Base-by-base conservation (phyloP, 2,113 vertebrate species). In the Myrmophylax atrothorax region DNA sequence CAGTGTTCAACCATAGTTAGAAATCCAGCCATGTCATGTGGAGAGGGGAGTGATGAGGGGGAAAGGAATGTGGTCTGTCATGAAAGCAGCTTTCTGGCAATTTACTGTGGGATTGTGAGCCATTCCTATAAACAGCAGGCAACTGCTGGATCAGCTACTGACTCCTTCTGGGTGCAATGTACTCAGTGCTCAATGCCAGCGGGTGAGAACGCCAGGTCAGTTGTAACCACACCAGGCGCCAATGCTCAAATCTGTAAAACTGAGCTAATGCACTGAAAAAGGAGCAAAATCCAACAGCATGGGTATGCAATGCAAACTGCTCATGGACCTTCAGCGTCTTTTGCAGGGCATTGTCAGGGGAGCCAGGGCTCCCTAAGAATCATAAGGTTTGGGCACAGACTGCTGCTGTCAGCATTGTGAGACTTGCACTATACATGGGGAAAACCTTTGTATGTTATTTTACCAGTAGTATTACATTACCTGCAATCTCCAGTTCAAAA, bases 1-100 rank as follows among this genome's bases (percentile, higher is more conserved):
- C 90, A 93, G 73, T 68, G 73, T 86, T 89, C 79, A 6, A 78
- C 88, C 90, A 87, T 95, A 94, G 94, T 93, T 97, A 72, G 94
- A 96, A 96, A 94, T 95, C 90, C 95, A 96, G 96, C 94, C 63
- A 92, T 4, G 56, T 79, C 10, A 26, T 56, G 68, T 52, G 90
- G 90, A 88, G 81, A 96, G 60, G 64, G 89, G 86, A 93, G 86
- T 1, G 19, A 92, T 87, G 95, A 89, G 69, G 91, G 86, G 76
- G 91, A 87, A 96, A 94, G 79, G 93, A 96, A 97, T 94, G 95
- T 60, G 82, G 79, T 93, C 85, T 92, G 80, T 84, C 93, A 88
- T 75, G 90, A 88, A 86, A 96, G 67, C 28, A 9, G 58, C 87
- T 93, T 85, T 91, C 92, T 90, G 94, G 52, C 84, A 83, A 85